phyloP scores from a whole-genome alignment of 2,888 invertebrate species.

The Lasioglossum leucozonium region DNA sequence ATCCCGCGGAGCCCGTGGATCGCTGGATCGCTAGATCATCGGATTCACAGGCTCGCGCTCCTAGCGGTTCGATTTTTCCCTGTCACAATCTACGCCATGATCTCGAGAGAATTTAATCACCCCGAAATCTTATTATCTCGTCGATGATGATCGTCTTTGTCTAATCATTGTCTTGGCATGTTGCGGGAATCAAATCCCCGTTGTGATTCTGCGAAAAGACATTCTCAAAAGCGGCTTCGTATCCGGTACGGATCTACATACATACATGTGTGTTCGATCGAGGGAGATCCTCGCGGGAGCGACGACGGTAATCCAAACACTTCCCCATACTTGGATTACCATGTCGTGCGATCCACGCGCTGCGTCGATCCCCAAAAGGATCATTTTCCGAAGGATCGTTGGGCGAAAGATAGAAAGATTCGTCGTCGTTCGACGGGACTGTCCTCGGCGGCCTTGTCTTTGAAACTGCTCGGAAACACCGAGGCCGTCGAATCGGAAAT shows the following conservation, averaged over 20 bases:
- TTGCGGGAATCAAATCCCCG: background rate
- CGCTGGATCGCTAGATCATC: background rate
- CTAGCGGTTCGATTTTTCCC: background rate
- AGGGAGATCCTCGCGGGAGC: slow-evolving; percentile 24
- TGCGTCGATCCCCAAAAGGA: background rate
- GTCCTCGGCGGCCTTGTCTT: background rate
- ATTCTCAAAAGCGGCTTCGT: slow-evolving; percentile 34
- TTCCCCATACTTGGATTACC: slow-evolving; percentile 80
- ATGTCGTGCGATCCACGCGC: background rate
- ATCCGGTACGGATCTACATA: background rate
- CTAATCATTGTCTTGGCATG: background rate
- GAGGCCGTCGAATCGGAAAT: background rate
- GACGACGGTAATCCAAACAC: slow-evolving; percentile 75
- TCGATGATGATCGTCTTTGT: background rate
- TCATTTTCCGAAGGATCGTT: background rate
- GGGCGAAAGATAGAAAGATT: no score
- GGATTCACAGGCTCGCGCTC: background rate
- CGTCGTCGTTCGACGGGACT: no score
- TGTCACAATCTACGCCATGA: no score
- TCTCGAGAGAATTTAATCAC: no score
- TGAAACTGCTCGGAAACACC: background rate
- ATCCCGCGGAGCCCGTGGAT: slow-evolving; percentile 11
- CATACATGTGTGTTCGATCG: background rate
- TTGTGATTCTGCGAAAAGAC: slow-evolving; percentile 11
- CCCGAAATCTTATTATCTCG: background rate